Percentiles rank a stretch among this genome's conserved stretches.
These are phyloP conservation scores for Fulica atra DNA, from an alignment of 2,113 vertebrate species.

Conservation along the genomic window DNA sequence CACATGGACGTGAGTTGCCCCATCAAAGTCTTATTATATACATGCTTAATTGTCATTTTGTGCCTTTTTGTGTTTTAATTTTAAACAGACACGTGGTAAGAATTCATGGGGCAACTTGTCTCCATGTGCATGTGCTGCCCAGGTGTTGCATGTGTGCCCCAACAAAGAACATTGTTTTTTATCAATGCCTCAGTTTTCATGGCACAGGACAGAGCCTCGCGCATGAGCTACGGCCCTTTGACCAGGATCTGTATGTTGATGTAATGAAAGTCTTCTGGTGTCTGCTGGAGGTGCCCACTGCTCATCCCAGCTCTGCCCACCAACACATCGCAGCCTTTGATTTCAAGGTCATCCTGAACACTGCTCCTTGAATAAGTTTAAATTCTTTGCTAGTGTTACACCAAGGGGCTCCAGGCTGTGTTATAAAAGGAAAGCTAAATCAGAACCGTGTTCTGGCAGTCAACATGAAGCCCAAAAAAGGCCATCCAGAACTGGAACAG, in stretches of 20 bases:
- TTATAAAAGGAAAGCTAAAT: background rate
- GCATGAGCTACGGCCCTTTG: accelerated
- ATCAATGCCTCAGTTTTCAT: background rate
- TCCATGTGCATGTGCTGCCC: accelerated
- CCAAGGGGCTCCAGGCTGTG: background rate
- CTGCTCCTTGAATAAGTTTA: background rate
- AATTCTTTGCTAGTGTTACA: background rate
- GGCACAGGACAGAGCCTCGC: background rate
- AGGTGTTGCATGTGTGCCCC: background rate
- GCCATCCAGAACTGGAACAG: background rate
- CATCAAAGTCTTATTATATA: accelerated
- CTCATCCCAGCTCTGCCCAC: background rate
- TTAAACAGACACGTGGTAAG: background rate
- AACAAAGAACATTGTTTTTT: background rate
- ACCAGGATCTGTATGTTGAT: accelerated
- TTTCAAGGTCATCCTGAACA: background rate
- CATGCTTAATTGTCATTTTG: background rate
- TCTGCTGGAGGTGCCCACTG: background rate
- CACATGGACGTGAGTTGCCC: background rate
- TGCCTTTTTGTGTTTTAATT: background rate
- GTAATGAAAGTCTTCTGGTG: background rate
- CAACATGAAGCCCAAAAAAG: background rate
- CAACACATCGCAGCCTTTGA: accelerated
- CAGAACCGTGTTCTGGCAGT: background rate
- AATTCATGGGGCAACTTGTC: accelerated